These are phyloP conservation scores for Euphonia xanthogaster DNA, from an alignment of 2,797 vertebrate species.

Conservation along the genomic window DNA sequence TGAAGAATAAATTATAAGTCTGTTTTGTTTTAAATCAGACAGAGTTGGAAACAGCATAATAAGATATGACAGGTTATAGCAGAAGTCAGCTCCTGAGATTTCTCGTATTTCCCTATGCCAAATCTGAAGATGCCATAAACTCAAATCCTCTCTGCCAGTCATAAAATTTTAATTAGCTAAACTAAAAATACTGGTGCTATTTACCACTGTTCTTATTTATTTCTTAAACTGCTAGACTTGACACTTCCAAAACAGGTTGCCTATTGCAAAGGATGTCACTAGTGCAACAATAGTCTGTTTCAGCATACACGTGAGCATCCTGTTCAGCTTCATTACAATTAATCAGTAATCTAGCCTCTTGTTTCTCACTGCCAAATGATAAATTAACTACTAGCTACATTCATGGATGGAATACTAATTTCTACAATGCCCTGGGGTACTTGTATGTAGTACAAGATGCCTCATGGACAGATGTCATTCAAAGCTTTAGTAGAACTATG, in stretches of 20 bases:
- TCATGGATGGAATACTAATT: slow-evolving; percentile 57
- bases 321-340: slow-evolving; percentile 40
- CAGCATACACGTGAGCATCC: not conserved
- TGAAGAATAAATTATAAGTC: not conserved
- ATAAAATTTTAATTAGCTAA: slow-evolving; percentile 40
- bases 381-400: slow-evolving; percentile 38
- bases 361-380: slow-evolving; percentile 41
- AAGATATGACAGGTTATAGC: slow-evolving; percentile 10
- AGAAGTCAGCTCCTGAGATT: slow-evolving; percentile 5
- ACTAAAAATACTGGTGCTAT: slow-evolving; percentile 16
- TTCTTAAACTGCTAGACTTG: not conserved
- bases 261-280: not conserved
- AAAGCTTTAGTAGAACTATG: not conserved
- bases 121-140: slow-evolving; percentile 6
- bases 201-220: not conserved
- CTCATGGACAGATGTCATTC: not conserved
- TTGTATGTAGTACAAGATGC: not conserved
- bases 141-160: not conserved
- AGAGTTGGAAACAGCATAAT: not conserved
- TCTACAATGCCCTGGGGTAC: not conserved
- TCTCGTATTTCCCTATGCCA: not conserved
- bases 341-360: slow-evolving; percentile 52
- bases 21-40: slow-evolving; percentile 1
- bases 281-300: not conserved
- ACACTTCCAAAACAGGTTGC: not conserved